Evolutionary conservation across 2,888 invertebrate genomes (phyloP), one percentile per base, ranked within the genome.

Genomic region (Brachypterus glaber): DNA sequence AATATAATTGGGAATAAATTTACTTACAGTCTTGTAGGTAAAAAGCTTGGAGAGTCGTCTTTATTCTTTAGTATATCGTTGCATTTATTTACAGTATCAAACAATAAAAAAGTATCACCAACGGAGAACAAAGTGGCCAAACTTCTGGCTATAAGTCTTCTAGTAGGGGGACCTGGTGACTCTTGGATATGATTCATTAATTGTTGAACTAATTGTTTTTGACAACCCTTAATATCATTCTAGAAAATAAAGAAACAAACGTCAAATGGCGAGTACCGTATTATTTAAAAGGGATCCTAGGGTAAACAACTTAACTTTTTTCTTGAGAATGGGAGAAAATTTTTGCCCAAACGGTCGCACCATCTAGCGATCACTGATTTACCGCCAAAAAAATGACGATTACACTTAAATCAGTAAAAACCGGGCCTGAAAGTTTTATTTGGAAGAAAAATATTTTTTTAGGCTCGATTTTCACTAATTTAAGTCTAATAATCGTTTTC

Each of bases 41-140:
- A 72, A 64, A 90, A 93, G 52, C 90, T 91, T 0, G 93, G 93
- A 1, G 96, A 95, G 63, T 98, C 97, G 72, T 98, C 97, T 63
- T 93, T 95, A 53, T 89, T 90, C 66, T 88, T 90, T 39, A 97
- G 75, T 50, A 95, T 87, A 59, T 98, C 97, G 70, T 97, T 98
- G 70, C 97, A 97, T 53, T 89, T 87, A 67, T 97, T 97, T 37
- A 98, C 92, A 2, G 95, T 93, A 53, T 95, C 93, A 64, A 97
- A 97, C 29, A 99, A 76, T 40, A 91, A 72, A 64, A 95, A 95
- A 24, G 97, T 93, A 63, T 98, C 97, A 1, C 97, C 98, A 11
- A 97, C 92, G 43, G 90, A 90, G 70, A 96, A 98, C 27, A 98
- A 70, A 1, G 91, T 92, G 0, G 95, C 93, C 45, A 96, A 69